Base-by-base conservation (phyloP, 2,797 vertebrate species). In the Pangasius krempfi region DNA sequence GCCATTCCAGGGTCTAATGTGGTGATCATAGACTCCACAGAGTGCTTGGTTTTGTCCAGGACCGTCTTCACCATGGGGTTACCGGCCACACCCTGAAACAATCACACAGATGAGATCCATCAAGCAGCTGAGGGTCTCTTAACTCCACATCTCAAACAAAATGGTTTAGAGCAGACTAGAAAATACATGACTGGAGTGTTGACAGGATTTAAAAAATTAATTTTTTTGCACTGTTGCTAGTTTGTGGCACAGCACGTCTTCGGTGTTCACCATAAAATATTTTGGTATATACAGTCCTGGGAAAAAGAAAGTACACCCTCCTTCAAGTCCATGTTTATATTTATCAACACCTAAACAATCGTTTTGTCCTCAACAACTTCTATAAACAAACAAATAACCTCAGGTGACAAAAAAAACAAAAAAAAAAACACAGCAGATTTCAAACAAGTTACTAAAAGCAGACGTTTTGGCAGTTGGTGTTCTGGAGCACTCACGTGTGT, bases 1-100 rank as follows among this genome's bases (percentile, higher is more conserved):
- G 97, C 98, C 98, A 99, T 99, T 93, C 98, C 98, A 5, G 98
- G 98, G 92, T 99, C 98, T 95, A 99, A 95, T 0, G 98, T 99
- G 4, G 98, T 99, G 90, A 99, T 99, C 97, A 99, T 97, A 25
- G 97, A 98, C 94, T 99, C 98, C 20, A 99, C 97, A 0, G 98
- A 99, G 94, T 99, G 96, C 88, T 98, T 99, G 78, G 98, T 99
- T 95, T 96, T 98, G 93, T 99, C 97, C 89, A 99, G 95, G 89
- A 99, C 98, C 0, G 98, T 97, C 90, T 98, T 99, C 75, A 99
- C 98, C 90, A 99, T 93, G 2, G 97, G 94, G 93, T 98, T 99
- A 47, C 98, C 98, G 44, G 98, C 97, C 47, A 99, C 98, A 72
- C 98, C 98, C 98, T 99, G 92, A 88, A 81, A 89, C 13, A 79